Percentiles rank a stretch among this genome's conserved stretches.
phyloP scores from a whole-genome alignment of 2,797 vertebrate species.

The Pangasius krempfi region DNA sequence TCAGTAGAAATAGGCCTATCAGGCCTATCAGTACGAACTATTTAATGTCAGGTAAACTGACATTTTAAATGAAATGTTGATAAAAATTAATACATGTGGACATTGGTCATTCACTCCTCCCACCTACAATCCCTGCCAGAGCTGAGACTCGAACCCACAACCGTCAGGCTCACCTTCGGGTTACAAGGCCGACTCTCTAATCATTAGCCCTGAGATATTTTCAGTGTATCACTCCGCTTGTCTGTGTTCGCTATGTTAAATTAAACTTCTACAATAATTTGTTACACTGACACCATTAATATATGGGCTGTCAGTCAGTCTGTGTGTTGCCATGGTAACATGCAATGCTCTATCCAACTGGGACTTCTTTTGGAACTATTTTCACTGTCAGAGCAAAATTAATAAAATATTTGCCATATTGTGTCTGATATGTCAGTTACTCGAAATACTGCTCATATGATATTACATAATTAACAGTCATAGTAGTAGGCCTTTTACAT shows the following conservation, averaged over 20 bases:
- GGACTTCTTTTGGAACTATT: not conserved
- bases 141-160: no score
- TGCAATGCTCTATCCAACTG: not conserved
- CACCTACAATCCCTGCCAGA: no score
- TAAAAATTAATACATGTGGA: not conserved
- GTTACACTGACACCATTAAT: not conserved
- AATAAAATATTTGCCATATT: not conserved
- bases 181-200: no score
- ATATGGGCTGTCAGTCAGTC: not conserved
- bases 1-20: no score
- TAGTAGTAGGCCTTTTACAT: not conserved
- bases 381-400: not conserved
- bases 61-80: not conserved
- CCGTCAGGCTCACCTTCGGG: no score
- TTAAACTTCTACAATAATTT: not conserved
- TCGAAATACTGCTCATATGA: not conserved
- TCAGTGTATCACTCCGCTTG: not conserved
- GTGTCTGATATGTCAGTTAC: not conserved
- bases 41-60: not conserved
- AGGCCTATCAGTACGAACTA: not conserved
- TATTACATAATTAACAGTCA: not conserved
- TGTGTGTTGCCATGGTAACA: not conserved
- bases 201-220: not conserved
- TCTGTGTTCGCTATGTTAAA: not conserved
- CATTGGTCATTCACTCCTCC: no score